These are phyloP conservation scores for Bombus haemorrhoidalis DNA, from an alignment of 1,140 invertebrate species.

Conservation along the genomic window DNA sequence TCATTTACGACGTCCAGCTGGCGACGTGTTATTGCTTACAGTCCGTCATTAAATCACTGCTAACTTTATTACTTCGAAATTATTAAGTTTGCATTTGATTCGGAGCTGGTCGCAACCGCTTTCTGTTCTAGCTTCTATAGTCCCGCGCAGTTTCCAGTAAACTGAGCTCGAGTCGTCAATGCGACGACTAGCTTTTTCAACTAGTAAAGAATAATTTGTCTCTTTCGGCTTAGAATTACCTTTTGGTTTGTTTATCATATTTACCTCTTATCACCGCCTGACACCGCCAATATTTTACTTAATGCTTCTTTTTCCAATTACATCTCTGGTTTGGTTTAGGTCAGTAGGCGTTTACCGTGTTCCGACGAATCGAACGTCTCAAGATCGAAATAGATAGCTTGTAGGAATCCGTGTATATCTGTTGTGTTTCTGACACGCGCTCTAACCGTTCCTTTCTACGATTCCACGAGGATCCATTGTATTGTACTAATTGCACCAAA, in stretches of 20 bases:
- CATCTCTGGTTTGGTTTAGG: too few species aligned
- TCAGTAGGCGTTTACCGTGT: too few species aligned
- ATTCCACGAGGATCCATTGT: not conserved
- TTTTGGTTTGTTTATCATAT: too few species aligned
- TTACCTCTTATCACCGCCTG: too few species aligned
- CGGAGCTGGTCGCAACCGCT: not conserved
- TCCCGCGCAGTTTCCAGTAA: not conserved
- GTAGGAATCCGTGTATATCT: too few species aligned
- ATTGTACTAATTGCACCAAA: not conserved
- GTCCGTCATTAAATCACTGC: conserved; percentile 45
- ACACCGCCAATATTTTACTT: too few species aligned
- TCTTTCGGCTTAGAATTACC: too few species aligned
- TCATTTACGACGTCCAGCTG: conserved; percentile 51
- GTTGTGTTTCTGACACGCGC: too few species aligned
- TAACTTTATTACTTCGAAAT: conserved; percentile 23
- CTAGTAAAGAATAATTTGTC: not conserved
- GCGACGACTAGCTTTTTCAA: not conserved
- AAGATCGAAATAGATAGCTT: too few species aligned
- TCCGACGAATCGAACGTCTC: too few species aligned
- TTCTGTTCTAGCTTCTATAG: not conserved
- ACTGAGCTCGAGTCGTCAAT: not conserved
- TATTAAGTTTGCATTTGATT: conserved; percentile 28
- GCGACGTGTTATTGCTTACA: conserved; percentile 54
- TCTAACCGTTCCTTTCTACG: not conserved
- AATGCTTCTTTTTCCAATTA: too few species aligned